Evolutionary conservation across 2,113 vertebrate genomes (phyloP).

Genomic region (Epinephelus moara): DNA sequence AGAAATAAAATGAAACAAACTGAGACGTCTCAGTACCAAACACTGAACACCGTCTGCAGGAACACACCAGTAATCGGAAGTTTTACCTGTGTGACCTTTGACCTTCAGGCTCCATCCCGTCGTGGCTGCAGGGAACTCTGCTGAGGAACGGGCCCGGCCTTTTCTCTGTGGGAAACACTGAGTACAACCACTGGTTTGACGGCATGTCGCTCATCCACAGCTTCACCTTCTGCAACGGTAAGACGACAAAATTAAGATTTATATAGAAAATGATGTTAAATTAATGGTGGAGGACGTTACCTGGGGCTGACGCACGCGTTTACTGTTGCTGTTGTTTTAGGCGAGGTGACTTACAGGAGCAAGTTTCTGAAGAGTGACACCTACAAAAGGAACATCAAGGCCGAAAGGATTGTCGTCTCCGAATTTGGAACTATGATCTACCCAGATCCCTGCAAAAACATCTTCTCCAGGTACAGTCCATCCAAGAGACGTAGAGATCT

Average conservation of each 20-base stretch:
- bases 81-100: slow-evolving; percentile 26
- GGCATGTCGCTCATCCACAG: slow-evolving; percentile 94
- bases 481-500: neutral
- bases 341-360: slow-evolving; percentile 93
- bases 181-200: slow-evolving; percentile 97
- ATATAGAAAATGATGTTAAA: neutral
- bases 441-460: slow-evolving; percentile 95
- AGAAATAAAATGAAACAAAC: too few species aligned
- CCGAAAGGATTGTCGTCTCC: slow-evolving; percentile 92
- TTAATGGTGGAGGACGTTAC: neutral
- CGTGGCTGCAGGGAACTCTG: slow-evolving; percentile 91
- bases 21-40: too few species aligned
- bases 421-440: slow-evolving; percentile 97
- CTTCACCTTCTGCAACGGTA: slow-evolving; percentile 92
- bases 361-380: slow-evolving; percentile 93
- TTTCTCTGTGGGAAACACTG: slow-evolving; percentile 88
- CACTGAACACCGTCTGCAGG: too few species aligned
- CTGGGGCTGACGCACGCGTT: neutral
- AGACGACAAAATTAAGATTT: slow-evolving; percentile 1
- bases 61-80: too few species aligned
- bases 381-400: slow-evolving; percentile 88
- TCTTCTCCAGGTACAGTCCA: slow-evolving; percentile 91
- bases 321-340: slow-evolving; percentile 72
- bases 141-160: slow-evolving; percentile 93
- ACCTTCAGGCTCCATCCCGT: slow-evolving; percentile 83